Evolutionary conservation across 2,113 vertebrate species (phyloP).

Genomic region (Corythaeola cristata): DNA sequence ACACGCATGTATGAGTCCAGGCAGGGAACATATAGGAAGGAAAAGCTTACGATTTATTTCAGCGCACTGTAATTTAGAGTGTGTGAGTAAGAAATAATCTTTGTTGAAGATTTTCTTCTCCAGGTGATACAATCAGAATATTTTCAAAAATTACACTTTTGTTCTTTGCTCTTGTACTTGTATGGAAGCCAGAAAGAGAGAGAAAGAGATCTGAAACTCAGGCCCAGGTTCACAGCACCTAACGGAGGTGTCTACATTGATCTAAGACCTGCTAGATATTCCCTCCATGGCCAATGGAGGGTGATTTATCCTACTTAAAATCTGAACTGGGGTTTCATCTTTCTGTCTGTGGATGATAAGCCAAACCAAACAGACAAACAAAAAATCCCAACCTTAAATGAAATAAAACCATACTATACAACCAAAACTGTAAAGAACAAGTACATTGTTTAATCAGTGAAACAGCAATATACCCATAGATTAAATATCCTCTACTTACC

Average conservation of each 20-base stretch:
- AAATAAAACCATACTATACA: background rate
- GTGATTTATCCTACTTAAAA: background rate
- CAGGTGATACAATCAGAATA: background rate
- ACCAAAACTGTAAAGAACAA: background rate
- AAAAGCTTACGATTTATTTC: background rate
- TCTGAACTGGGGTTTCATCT: background rate
- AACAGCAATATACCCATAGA: background rate
- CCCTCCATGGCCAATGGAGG: background rate
- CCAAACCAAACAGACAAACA: background rate
- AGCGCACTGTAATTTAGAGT: background rate
- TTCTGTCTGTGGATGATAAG: background rate
- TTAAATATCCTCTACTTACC: constrained; percentile 2
- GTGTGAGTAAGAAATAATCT: background rate
- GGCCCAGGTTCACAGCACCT: background rate
- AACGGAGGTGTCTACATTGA: background rate
- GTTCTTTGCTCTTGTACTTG: background rate
- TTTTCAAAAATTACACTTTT: background rate
- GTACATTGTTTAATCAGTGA: background rate
- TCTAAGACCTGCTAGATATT: background rate
- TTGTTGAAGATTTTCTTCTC: background rate
- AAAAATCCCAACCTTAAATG: background rate
- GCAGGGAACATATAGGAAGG: background rate
- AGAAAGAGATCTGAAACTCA: background rate
- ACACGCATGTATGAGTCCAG: background rate
- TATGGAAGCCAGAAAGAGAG: background rate